Evolutionary conservation across 37 sponge, comb jelly and placozoan genomes (phyloP).

Genomic region (Cliona cf. orientalis): DNA sequence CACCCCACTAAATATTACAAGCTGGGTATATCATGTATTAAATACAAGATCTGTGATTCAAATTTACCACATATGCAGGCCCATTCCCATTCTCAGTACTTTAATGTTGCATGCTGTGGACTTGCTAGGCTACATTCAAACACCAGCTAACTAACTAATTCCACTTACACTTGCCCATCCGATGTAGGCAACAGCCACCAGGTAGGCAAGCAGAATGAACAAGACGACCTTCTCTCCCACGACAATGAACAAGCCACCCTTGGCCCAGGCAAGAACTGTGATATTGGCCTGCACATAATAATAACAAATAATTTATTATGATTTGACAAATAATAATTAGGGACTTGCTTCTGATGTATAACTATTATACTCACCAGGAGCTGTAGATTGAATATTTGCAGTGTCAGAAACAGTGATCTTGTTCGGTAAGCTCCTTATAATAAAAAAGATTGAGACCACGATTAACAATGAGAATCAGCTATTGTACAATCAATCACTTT

Average conservation of each 20-base stretch:
- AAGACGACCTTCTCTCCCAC: conserved; percentile 35
- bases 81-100: no score
- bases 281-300: conserved; percentile 32
- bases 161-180: conserved; percentile 44
- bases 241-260: conserved; percentile 17
- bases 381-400: conserved; percentile 34
- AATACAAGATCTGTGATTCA: no score
- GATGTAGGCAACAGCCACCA: conserved; percentile 5
- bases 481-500: no score
- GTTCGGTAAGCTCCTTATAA: conserved; percentile 53
- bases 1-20: neutral
- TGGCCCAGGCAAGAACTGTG: conserved; percentile 18
- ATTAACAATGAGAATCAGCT: no score
- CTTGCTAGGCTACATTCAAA: no score
- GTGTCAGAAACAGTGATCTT: conserved; percentile 24
- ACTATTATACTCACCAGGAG: conserved; percentile 19
- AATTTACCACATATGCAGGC: no score
- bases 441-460: no score
- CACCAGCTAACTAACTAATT: neutral
- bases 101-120: no score
- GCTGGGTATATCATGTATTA: no score
- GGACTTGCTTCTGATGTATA: neutral
- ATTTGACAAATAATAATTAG: neutral
- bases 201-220: conserved; percentile 4
- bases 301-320: no score